These are phyloP conservation scores for Caenorhabditis inopinata DNA, from an alignment of 1,140 invertebrate genomes.

Conservation along the genomic window DNA sequence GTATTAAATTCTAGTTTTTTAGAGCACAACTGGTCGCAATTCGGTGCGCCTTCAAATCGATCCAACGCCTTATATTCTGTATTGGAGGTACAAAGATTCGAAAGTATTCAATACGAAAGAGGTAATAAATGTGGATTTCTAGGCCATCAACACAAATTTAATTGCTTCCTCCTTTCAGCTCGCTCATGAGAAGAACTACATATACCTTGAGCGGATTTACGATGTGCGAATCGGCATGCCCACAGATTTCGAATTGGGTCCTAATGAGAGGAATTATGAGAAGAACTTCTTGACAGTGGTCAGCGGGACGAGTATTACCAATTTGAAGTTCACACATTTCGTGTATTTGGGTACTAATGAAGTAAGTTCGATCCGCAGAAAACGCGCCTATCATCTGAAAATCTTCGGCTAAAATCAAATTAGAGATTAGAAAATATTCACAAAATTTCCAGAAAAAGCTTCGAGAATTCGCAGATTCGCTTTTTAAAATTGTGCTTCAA, in stretches of 20 bases:
- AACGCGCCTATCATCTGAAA: too few species aligned
- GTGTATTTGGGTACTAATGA: background rate
- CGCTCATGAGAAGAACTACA: background rate
- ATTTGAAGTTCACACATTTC: slow-evolving; percentile 17
- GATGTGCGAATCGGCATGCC: background rate
- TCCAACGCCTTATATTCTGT: background rate
- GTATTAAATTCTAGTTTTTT: background rate
- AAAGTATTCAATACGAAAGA: slow-evolving; percentile 17
- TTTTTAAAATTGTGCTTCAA: background rate
- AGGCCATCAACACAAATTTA: too few species aligned
- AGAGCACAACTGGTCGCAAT: background rate
- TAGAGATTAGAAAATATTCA: too few species aligned
- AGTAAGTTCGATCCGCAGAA: background rate
- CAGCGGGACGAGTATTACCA: background rate
- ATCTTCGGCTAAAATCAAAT: too few species aligned
- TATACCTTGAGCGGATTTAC: background rate
- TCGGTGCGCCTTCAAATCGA: background rate
- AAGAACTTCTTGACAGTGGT: background rate
- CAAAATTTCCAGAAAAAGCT: background rate
- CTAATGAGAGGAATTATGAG: background rate
- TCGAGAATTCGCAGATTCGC: background rate
- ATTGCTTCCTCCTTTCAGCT: background rate
- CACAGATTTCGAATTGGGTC: background rate
- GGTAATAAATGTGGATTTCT: too few species aligned
- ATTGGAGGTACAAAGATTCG: background rate